phyloP scores from a whole-genome alignment of 2,113 vertebrate genomes.

The Loxodonta africana region DNA sequence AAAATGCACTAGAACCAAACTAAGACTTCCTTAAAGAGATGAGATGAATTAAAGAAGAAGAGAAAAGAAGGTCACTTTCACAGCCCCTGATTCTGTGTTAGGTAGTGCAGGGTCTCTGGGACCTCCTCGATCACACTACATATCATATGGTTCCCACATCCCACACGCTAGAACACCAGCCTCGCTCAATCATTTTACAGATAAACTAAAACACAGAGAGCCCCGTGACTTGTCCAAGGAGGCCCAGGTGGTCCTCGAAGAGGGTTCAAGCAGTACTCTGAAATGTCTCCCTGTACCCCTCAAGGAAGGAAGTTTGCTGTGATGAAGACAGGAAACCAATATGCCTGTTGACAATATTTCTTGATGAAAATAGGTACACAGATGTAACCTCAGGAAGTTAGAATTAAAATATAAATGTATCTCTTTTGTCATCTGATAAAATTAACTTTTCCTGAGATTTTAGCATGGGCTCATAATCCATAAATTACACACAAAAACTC shows the following conservation, averaged over 20 bases:
- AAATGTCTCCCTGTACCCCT: neutral
- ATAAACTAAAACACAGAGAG: neutral
- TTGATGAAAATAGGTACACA: neutral
- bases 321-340: neutral
- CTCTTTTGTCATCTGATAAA: conserved; percentile 68
- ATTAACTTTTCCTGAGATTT: conserved; percentile 71
- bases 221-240: neutral
- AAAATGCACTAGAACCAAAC: neutral
- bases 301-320: accelerated
- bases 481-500: conserved; percentile 86
- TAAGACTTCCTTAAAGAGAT: neutral
- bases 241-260: neutral
- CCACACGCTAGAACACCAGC: accelerated
- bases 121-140: accelerated
- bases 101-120: neutral
- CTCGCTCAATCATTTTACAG: neutral
- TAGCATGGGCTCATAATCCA: conserved; percentile 83
- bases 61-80: neutral
- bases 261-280: neutral
- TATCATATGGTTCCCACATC: accelerated
- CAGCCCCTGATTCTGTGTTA: accelerated
- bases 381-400: neutral
- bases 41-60: neutral
- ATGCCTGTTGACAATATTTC: neutral
- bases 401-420: neutral